These are phyloP conservation scores for Tenthredo distinguenda DNA, from an alignment of 2,888 invertebrate genomes.

Conservation along the genomic window DNA sequence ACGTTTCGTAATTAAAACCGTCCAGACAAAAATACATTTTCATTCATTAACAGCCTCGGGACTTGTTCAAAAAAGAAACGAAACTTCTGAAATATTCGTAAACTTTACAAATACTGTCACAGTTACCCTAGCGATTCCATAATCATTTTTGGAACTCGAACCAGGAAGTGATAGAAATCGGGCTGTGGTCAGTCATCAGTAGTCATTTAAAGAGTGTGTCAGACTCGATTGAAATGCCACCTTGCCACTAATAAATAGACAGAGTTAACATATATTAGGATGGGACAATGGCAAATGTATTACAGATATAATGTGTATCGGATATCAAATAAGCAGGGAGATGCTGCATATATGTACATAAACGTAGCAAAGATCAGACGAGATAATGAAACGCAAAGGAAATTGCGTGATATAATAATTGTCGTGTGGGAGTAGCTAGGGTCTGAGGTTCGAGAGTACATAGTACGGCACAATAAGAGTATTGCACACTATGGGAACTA, in stretches of 20 bases:
- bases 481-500: conserved; percentile 77
- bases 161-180: background rate
- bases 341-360: conserved; percentile 27
- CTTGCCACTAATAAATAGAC: background rate
- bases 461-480: conserved; percentile 70
- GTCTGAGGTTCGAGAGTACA: conserved; percentile 53
- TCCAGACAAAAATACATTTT: conserved; percentile 2
- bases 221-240: conserved; percentile 16
- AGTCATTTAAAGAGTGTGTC: background rate
- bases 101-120: background rate
- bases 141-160: background rate
- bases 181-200: background rate
- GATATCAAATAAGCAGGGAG: background rate
- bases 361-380: conserved; percentile 75
- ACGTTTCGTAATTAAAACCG: conserved; percentile 35
- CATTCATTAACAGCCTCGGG: background rate
- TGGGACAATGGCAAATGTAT: background rate
- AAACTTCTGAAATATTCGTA: background rate
- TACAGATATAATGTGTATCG: background rate
- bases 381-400: conserved; percentile 71
- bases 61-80: background rate
- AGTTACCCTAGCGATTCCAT: background rate
- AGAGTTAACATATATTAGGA: background rate
- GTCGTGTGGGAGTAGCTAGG: conserved; percentile 76
- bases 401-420: conserved; percentile 78